Base-by-base conservation (phyloP, 1,140 invertebrate species). In the Steinernema khuongi region DNA sequence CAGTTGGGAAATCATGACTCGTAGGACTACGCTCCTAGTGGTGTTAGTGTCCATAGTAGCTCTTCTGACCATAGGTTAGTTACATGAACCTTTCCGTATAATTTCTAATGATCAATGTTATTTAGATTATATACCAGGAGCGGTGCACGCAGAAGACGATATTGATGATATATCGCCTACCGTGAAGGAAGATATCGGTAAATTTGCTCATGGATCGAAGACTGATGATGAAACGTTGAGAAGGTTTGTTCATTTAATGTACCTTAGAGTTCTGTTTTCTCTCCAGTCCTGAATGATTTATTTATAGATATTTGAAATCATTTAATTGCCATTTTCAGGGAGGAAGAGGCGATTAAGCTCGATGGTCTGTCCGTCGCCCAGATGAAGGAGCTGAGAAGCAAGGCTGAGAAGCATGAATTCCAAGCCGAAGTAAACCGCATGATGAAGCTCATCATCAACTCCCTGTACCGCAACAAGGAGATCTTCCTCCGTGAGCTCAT, bases 401-500 rank as follows among this genome's bases (percentile, higher is more conserved):
- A 91, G 85, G 90, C 94, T 0, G 92, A 96, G 82, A 96, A 94
- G 36, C 36, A 41, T 41, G 36, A 41, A 41, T 99, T 97, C 88
- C 94, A 96, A 87, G 85, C 85, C 22, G 85, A 85, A 74, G 84
- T 97, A 11, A 96, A 96, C 88, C 91, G 96, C 31, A 97, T 98
- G 94, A 98, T 98, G 96, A 98, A 98, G 87, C 89, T 98, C 22
- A 98, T 98, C 85, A 98, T 98, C 83, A 98, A 98, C 87, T 98
- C 95, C 0, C 88, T 98, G 0, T 98, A 98, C 86, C 90, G 93
- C 78, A 98, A 98, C 86, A 98, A 99, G 87, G 96, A 99, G 90
- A 98, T 99, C 79, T 98, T 96, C 89, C 88, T 99, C 28, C 89
- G 96, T 82, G 96, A 99, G 87, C 88, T 98, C 83, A 97, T 98